A percentile compares a stretch with the other conserved stretches of the same genome.
Conservation (phyloP, 2,888 invertebrate species). For the Dynastes grantii region DNA sequence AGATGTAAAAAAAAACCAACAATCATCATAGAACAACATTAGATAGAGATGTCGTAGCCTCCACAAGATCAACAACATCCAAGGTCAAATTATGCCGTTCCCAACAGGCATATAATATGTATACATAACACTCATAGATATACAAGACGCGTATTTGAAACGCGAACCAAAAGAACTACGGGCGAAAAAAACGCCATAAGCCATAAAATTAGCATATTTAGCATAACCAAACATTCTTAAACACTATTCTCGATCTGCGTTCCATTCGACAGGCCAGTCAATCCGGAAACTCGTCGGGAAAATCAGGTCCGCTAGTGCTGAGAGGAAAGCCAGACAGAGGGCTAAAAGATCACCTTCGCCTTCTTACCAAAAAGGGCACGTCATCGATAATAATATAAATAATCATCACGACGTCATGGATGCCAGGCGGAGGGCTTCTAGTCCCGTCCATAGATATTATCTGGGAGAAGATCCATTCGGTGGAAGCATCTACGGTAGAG, state of each 20-base stretch:
- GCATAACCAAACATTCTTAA: background rate
- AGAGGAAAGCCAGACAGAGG: conserved; percentile 77
- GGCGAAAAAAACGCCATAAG: background rate
- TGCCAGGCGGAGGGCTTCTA: conserved; percentile 35
- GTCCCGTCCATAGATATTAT: conserved; percentile 84
- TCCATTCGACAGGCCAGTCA: conserved; percentile 78
- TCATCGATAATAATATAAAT: conserved; percentile 72
- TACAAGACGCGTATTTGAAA: no score
- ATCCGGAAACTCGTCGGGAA: conserved; percentile 88
- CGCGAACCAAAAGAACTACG: no score
- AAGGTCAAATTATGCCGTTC: conserved; percentile 18
- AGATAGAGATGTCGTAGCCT: background rate
- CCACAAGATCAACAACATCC: conserved; percentile 12
- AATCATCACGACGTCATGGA: conserved; percentile 51
- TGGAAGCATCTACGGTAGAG: conserved; percentile 86
- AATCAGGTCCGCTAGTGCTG: conserved; percentile 83
- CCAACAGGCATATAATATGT: background rate
- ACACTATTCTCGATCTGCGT: background rate
- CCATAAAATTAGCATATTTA: conserved; percentile 26
- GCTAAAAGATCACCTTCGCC: conserved; percentile 75
- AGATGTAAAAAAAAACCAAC: background rate
- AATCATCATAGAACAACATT: background rate
- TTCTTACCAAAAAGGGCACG: conserved; percentile 74
- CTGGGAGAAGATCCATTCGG: conserved; percentile 91
- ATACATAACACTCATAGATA: no score